Evolutionary conservation across 2,113 vertebrate genomes (phyloP).

Genomic region (Nannobrachium achirus): DNA sequence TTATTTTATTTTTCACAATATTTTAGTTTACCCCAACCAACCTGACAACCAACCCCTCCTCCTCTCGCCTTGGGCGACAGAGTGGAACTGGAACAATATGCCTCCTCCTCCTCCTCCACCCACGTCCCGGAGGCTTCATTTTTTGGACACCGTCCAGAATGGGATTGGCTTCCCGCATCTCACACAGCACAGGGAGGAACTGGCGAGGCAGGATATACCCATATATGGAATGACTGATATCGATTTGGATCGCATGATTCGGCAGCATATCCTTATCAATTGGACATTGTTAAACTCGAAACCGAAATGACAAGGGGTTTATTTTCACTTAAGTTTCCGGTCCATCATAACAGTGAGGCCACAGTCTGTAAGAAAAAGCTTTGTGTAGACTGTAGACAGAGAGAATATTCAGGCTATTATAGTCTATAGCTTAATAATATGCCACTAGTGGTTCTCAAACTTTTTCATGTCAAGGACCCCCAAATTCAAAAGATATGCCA

Average conservation of each 20-base stretch:
- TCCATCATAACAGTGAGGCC: not conserved
- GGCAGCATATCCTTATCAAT: slow-evolving; percentile 38
- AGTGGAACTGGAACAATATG: slow-evolving; percentile 5
- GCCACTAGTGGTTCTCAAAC: too few relatives aligned
- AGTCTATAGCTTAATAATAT: too few relatives aligned
- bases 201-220: slow-evolving; percentile 68
- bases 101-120: slow-evolving; percentile 50
- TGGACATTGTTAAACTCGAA: not conserved
- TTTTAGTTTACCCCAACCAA: slow-evolving; percentile 21
- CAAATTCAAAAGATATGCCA: too few relatives aligned
- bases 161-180: slow-evolving; percentile 79
- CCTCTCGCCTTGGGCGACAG: slow-evolving; percentile 29
- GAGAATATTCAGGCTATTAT: too few relatives aligned
- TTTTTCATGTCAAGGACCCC: too few relatives aligned
- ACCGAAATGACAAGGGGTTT: not conserved
- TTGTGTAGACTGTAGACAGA: too few relatives aligned
- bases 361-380: too few relatives aligned
- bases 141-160: slow-evolving; percentile 72
- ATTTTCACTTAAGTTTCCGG: too few relatives aligned
- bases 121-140: slow-evolving; percentile 40
- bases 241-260: slow-evolving; percentile 54
- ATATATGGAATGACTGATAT: slow-evolving; percentile 71
- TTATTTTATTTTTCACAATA: too few relatives aligned
- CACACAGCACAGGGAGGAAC: slow-evolving; percentile 70
- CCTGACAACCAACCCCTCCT: slow-evolving; percentile 39